Evolutionary conservation across 2,888 invertebrate genomes (phyloP).

Genomic region (Sycophila texana): DNA sequence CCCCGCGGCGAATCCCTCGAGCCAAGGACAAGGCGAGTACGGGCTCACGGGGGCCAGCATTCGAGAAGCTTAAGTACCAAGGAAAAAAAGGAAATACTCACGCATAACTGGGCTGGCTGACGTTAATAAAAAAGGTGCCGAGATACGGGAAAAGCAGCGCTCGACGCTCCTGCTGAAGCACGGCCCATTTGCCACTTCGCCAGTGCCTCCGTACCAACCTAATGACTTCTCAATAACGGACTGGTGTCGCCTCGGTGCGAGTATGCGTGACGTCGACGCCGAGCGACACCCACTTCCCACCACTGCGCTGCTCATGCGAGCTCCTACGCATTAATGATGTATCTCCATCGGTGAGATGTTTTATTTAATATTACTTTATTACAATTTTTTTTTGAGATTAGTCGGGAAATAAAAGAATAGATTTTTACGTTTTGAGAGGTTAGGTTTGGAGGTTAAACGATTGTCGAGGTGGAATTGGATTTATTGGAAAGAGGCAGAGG

Average conservation of each 20-base stretch:
- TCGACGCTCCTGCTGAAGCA: constrained; percentile 39
- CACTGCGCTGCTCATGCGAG: constrained; percentile 27
- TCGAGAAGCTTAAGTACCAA: neutral
- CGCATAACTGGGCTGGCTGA: constrained; percentile 46
- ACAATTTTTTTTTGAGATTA: too few relatives aligned
- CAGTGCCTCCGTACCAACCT: constrained; percentile 42
- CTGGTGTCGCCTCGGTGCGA: neutral
- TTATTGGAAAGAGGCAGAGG: neutral
- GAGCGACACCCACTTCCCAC: constrained; percentile 56
- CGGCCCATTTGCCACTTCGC: constrained; percentile 50
- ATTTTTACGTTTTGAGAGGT: too few relatives aligned
- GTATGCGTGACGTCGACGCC: constrained; percentile 44
- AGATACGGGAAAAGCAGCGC: constrained; percentile 14
- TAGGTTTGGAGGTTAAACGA: too few relatives aligned
- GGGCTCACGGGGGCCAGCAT: too few relatives aligned
- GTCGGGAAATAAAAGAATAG: too few relatives aligned
- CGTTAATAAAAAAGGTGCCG: neutral
- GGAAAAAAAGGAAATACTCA: constrained; percentile 32
- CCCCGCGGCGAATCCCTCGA: too few relatives aligned
- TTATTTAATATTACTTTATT: too few relatives aligned
- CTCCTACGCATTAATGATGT: neutral
- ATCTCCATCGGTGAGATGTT: neutral
- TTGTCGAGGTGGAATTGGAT: neutral
- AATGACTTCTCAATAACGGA: constrained; percentile 2
- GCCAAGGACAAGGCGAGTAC: too few relatives aligned